A percentile compares a stretch with the other conserved stretches of the same genome.
These are phyloP conservation scores for Pseudorhombus dupliciocellatus DNA, from an alignment of 2,113 vertebrate species.

Conservation along the genomic window DNA sequence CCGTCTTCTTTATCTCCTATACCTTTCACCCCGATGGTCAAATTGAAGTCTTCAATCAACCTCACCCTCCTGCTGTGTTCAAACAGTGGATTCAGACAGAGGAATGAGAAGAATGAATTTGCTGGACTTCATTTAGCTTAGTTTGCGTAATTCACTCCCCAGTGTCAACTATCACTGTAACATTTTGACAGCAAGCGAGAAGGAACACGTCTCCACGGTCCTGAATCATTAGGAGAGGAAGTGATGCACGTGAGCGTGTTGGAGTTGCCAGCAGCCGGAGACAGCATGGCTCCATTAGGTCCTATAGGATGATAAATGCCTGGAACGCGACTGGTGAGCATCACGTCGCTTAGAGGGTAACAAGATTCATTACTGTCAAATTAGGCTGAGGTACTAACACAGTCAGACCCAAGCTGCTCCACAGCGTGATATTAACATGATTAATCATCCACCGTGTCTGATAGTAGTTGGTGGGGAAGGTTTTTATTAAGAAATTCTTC, in stretches of 20 bases:
- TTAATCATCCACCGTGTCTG: conserved; percentile 36
- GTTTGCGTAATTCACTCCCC: background rate
- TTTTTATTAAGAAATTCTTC: conserved; percentile 26
- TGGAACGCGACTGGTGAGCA: conserved; percentile 37
- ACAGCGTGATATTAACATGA: conserved; percentile 47
- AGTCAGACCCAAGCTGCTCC: conserved; percentile 43
- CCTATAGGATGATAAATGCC: conserved; percentile 63
- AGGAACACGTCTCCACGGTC: conserved; percentile 10
- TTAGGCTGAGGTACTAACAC: conserved; percentile 38
- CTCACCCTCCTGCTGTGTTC: background rate
- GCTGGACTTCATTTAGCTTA: background rate
- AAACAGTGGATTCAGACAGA: background rate
- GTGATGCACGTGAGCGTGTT: conserved; percentile 13
- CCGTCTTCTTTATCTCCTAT: no score
- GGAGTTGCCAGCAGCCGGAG: conserved; percentile 35
- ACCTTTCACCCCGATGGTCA: no score
- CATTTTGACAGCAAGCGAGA: conserved; percentile 3
- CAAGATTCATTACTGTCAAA: conserved; percentile 72
- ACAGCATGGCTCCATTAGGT: conserved; percentile 54
- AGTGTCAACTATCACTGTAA: background rate
- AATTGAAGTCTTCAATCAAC: no score
- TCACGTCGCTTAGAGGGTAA: conserved; percentile 49
- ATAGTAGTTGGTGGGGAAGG: conserved; percentile 43
- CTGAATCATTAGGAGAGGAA: conserved; percentile 24
- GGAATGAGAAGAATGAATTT: background rate